Conservation (phyloP, 2,113 vertebrate genomes). For the Myocastor coypus region DNA sequence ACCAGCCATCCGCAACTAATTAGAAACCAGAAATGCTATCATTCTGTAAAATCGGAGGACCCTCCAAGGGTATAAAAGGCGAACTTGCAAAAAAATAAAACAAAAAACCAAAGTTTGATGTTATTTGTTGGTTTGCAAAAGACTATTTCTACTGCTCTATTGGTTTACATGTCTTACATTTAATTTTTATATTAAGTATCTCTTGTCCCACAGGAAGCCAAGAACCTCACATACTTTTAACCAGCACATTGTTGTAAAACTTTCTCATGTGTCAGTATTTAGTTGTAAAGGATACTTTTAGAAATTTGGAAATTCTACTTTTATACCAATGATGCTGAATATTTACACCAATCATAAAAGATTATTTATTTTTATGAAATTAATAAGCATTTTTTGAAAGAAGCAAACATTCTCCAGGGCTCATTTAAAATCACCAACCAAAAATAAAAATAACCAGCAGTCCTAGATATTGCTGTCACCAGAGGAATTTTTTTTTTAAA, state of each 20-base stretch:
- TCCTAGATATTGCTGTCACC: not conserved
- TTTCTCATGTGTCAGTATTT: not conserved
- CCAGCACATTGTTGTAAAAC: not conserved
- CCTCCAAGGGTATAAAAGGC: not conserved
- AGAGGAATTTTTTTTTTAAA: not conserved
- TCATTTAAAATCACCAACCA: not conserved
- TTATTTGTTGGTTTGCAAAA: not conserved
- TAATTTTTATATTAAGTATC: not conserved
- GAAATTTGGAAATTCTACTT: not conserved
- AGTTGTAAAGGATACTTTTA: not conserved
- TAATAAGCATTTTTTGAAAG: not conserved
- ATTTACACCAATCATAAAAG: not conserved
- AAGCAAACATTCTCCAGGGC: not conserved
- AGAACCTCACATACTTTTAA: conserved; percentile 1
- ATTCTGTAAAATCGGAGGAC: not conserved
- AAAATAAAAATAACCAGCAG: not conserved
- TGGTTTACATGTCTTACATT: not conserved
- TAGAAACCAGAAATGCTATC: not conserved
- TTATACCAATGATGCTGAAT: not conserved
- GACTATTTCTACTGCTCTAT: not conserved
- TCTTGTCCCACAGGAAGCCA: not conserved
- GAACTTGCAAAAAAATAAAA: not conserved
- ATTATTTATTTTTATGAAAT: not conserved
- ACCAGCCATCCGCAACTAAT: not conserved
- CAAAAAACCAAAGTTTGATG: not conserved